Evolutionary conservation across 2,888 invertebrate species (phyloP).

Genomic region (Chalcis sispes): DNA sequence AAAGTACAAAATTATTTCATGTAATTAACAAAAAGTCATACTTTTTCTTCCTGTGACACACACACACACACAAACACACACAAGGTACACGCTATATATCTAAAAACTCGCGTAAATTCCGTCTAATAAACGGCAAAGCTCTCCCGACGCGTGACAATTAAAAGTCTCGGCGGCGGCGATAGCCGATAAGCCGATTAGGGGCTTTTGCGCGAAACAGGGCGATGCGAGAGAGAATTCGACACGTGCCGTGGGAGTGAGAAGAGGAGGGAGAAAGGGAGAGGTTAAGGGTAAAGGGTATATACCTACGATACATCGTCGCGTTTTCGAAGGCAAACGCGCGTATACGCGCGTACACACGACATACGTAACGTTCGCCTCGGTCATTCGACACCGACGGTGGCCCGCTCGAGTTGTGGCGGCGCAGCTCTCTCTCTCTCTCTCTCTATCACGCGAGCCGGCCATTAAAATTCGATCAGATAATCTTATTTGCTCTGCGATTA

Average conservation of each 20-base stretch:
- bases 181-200: slow-evolving; percentile 54
- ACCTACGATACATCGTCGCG: neutral
- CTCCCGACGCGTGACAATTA: slow-evolving; percentile 42
- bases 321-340: too few relatives aligned
- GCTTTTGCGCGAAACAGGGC: neutral
- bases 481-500: slow-evolving; percentile 72
- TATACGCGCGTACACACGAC: slow-evolving; percentile 9
- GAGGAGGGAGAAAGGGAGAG: neutral
- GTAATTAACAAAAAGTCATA: too few relatives aligned
- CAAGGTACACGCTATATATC: too few relatives aligned
- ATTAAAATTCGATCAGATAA: slow-evolving; percentile 75
- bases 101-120: slow-evolving; percentile 9
- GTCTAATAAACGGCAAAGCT: slow-evolving; percentile 4
- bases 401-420: neutral
- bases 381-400: slow-evolving; percentile 9
- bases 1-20: too few relatives aligned
- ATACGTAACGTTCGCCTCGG: too few relatives aligned
- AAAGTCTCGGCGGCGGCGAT: slow-evolving; percentile 35
- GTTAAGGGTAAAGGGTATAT: neutral
- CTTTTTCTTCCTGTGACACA: too few relatives aligned
- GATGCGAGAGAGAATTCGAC: slow-evolving; percentile 43
- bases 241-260: slow-evolving; percentile 27
- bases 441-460: slow-evolving; percentile 68
- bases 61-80: too few relatives aligned
- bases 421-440: too few relatives aligned